Base-by-base conservation (phyloP, 2,113 vertebrate species). In the Micronycteris hirsuta region DNA sequence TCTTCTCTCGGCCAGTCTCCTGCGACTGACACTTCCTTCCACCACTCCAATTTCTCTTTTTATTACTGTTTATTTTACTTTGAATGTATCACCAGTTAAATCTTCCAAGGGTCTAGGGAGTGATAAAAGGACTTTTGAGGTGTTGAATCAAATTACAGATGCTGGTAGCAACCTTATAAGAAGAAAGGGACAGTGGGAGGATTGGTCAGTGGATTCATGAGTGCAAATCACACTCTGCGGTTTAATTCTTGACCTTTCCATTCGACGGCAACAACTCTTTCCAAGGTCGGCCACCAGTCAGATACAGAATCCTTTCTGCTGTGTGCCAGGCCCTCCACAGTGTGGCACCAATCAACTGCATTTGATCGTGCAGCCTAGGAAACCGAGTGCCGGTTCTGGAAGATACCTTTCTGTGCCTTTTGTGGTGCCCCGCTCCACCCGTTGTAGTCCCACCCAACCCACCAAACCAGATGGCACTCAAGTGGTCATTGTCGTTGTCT, bases 61-160 rank as follows among this genome's bases (percentile, higher is more conserved):
- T n/a, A 63, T 74, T 52, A 47, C 24, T 95, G 45, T 43, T 93
- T 80, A 83, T 89, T 95, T 31, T 77, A 61, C 77, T 92, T 83
- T 86, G 47, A 86, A 54, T 73, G 7, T 52, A 47, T 89, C 17
- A 73, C 13, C 58, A 91, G 38, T 73, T 49, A 82, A 67, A 45
- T 89, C 52, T 88, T 71, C 28, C 19, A 77, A 88, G 58, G 26
- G 38, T 4, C 3, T 24, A 16, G 73, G 31, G 36, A 43, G 2
- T 17, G 54, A 89, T 17, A 73, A 92, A 94, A 94, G 73, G 56
- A 41, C 73, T 36, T 96, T 65, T 56, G 24, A 36, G 36, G 47
- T 68, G 16, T 88, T 78, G 78, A 89, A 10, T 70, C 41, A 67
- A 78, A 63, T 17, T 68, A 91, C 16, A 82, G 38, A 86, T 45